A percentile compares a stretch with the other conserved stretches of the same genome.
Evolutionary conservation across 2,888 invertebrate genomes (phyloP).

Genomic region (Aphrophora alni): DNA sequence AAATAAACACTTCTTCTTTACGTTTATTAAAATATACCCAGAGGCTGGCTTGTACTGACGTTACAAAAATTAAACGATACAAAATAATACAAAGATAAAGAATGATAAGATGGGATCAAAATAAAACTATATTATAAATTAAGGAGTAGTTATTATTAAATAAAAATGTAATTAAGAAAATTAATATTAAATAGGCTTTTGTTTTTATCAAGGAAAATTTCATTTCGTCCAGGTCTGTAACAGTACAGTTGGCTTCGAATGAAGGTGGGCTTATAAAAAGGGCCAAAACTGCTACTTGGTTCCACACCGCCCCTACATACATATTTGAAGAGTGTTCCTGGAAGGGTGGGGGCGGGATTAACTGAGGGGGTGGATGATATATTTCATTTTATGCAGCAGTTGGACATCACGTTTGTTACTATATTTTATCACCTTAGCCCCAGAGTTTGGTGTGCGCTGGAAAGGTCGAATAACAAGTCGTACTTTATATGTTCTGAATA

Average conservation of each 20-base stretch:
- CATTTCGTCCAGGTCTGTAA: neutral
- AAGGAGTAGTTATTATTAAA: too few relatives aligned
- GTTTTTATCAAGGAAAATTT: too few relatives aligned
- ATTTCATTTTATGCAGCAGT: neutral
- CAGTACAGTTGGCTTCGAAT: neutral
- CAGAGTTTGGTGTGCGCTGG: neutral
- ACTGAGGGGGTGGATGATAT: neutral
- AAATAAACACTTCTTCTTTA: too few relatives aligned
- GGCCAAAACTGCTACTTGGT: neutral
- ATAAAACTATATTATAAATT: too few relatives aligned
- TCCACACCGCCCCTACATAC: neutral
- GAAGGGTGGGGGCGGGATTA: neutral
- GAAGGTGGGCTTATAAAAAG: neutral
- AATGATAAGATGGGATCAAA: too few relatives aligned
- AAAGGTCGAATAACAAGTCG: neutral
- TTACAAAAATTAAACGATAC: too few relatives aligned
- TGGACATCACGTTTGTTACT: constrained; percentile 6
- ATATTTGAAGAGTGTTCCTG: neutral
- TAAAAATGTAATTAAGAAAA: too few relatives aligned
- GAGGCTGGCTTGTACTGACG: too few relatives aligned
- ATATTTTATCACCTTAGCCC: neutral
- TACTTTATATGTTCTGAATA: neutral
- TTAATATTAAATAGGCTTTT: too few relatives aligned
- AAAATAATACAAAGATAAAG: too few relatives aligned
- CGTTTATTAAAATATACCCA: too few relatives aligned